phyloP scores from a whole-genome alignment of 2,113 vertebrate genomes.

The Psilopogon haemacephalus region DNA sequence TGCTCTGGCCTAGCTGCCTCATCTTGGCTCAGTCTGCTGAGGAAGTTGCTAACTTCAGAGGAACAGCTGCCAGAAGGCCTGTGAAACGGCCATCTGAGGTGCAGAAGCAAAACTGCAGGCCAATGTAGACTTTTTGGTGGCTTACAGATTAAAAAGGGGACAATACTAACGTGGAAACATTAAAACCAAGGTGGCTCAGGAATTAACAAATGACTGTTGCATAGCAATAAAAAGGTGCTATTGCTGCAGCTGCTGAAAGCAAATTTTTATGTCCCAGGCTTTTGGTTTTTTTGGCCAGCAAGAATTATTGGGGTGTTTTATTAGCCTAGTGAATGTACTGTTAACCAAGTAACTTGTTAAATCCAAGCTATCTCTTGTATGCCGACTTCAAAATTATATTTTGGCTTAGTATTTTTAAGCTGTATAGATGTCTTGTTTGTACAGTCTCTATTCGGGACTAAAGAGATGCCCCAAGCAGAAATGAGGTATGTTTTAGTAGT shows the following conservation, averaged over 20 bases:
- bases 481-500: not conserved
- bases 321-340: not conserved
- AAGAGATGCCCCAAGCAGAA: not conserved
- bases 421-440: rapidly evolving
- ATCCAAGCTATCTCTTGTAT: not conserved
- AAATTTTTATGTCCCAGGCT: not conserved
- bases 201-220: rapidly evolving
- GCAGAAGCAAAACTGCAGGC: not conserved
- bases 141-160: not conserved
- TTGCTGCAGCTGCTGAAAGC: not conserved
- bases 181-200: not conserved
- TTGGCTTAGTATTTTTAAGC: not conserved
- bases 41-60: not conserved
- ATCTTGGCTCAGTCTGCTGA: not conserved
- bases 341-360: not conserved
- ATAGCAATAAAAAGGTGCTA: rapidly evolving
- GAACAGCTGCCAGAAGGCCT: not conserved
- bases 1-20: not conserved
- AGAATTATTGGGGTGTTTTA: not conserved
- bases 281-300: not conserved
- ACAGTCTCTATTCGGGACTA: rapidly evolving
- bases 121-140: not conserved
- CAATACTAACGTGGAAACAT: rapidly evolving
- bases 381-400: not conserved
- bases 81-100: not conserved